phyloP scores from a whole-genome alignment of 2,888 invertebrate species.

The Scaptomyza reducta region DNA sequence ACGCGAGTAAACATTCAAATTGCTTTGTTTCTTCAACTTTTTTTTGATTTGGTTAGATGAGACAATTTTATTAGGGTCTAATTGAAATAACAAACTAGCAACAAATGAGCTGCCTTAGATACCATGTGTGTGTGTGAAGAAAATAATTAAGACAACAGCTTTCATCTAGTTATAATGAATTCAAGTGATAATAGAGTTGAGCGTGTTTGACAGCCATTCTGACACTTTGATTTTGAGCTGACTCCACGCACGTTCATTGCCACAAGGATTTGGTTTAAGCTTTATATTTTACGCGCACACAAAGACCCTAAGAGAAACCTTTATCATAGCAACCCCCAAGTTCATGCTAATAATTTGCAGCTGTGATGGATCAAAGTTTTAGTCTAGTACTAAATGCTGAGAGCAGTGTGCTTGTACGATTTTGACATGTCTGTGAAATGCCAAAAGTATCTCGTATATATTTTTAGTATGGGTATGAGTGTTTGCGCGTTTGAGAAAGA shows the following conservation, averaged over 20 bases:
- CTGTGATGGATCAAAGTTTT: slow-evolving; percentile 51
- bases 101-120: slow-evolving; percentile 53
- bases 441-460: background rate
- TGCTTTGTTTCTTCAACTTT: slow-evolving; percentile 57
- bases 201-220: slow-evolving; percentile 25
- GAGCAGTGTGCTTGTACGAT: slow-evolving; percentile 50
- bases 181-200: slow-evolving; percentile 62
- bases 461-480: slow-evolving; percentile 2
- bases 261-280: too few relatives aligned
- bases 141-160: slow-evolving; percentile 49
- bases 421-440: slow-evolving; percentile 45
- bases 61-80: slow-evolving; percentile 77
- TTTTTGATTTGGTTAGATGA: slow-evolving; percentile 58
- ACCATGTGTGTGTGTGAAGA: slow-evolving; percentile 13
- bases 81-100: slow-evolving; percentile 73
- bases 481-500: slow-evolving; percentile 1
- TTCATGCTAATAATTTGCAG: too few relatives aligned
- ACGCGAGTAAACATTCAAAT: slow-evolving; percentile 59
- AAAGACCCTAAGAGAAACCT: too few relatives aligned
- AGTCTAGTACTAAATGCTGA: slow-evolving; percentile 69
- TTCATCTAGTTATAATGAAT: slow-evolving; percentile 61
- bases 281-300: too few relatives aligned
- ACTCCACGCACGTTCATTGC: background rate
- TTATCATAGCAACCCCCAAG: too few relatives aligned
- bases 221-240: slow-evolving; percentile 32